Conservation (phyloP, 2,888 invertebrate species). For the Eremobia ochroleuca region DNA sequence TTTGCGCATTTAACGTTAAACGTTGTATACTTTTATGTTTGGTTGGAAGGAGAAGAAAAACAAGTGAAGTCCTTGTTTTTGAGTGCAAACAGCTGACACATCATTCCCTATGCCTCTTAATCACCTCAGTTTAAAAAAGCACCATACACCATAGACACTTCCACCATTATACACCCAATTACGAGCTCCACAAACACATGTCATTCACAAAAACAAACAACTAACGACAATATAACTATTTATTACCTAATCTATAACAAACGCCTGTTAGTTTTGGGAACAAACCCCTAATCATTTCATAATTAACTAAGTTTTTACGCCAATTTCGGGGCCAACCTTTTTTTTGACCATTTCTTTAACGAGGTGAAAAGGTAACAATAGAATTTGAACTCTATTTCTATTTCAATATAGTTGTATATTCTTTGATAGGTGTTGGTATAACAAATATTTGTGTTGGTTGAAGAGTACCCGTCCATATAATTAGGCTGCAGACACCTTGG, state of each 20-base stretch:
- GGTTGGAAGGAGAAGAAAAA: neutral
- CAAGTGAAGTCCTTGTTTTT: neutral
- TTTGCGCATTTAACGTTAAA: too few relatives aligned
- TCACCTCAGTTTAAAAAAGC: slow-evolving; percentile 33
- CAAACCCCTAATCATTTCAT: slow-evolving; percentile 89
- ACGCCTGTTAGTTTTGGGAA: slow-evolving; percentile 87
- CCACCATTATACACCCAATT: slow-evolving; percentile 66
- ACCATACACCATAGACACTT: slow-evolving; percentile 19
- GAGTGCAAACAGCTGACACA: slow-evolving; percentile 57
- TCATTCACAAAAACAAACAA: slow-evolving; percentile 85
- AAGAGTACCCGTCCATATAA: slow-evolving; percentile 87
- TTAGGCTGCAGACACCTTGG: slow-evolving; percentile 89
- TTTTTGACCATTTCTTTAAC: slow-evolving; percentile 75
- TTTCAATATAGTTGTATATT: slow-evolving; percentile 65
- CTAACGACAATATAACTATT: slow-evolving; percentile 89
- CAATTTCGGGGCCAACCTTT: slow-evolving; percentile 80
- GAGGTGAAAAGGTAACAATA: slow-evolving; percentile 47
- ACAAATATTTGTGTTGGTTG: slow-evolving; percentile 85
- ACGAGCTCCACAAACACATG: slow-evolving; percentile 74
- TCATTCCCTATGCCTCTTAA: slow-evolving; percentile 21
- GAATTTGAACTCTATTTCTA: slow-evolving; percentile 69
- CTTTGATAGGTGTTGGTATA: slow-evolving; percentile 68
- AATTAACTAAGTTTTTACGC: slow-evolving; percentile 90
- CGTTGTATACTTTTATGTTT: slow-evolving; percentile 4
- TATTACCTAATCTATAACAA: slow-evolving; percentile 87